Conservation (phyloP, 2,888 invertebrate species). For the Ectemnius cavifrons region DNA sequence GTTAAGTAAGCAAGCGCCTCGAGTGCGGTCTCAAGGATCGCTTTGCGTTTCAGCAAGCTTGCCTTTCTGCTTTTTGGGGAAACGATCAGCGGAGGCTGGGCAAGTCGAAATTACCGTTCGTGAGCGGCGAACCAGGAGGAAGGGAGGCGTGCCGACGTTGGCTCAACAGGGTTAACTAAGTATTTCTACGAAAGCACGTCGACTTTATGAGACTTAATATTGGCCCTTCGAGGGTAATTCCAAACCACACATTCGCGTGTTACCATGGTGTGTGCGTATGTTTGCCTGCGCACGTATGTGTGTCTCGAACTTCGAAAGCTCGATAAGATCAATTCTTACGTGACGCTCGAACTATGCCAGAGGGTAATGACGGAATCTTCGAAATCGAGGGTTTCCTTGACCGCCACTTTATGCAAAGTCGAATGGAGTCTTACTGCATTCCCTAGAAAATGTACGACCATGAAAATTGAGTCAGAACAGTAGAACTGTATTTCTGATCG, state of each 20-base stretch:
- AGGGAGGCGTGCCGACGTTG: neutral
- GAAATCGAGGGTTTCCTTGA: no score
- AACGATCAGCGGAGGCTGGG: constrained; percentile 29
- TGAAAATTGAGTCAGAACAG: no score
- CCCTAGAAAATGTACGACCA: no score
- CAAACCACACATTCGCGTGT: constrained; percentile 12
- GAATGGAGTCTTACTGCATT: no score
- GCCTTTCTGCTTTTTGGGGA: constrained; percentile 21
- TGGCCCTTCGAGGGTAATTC: constrained; percentile 71
- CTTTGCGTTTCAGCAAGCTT: neutral
- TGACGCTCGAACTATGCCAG: no score
- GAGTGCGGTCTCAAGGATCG: no score
- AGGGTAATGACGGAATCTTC: no score
- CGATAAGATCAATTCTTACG: constrained; percentile 66
- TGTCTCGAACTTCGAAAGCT: constrained; percentile 57
- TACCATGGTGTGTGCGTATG: constrained; percentile 8
- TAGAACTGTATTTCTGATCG: no score
- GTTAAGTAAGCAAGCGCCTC: no score
- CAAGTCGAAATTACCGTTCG: constrained; percentile 47
- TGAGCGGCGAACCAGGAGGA: constrained; percentile 38
- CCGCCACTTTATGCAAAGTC: no score
- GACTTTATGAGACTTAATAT: constrained; percentile 73
- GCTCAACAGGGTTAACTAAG: constrained; percentile 44
- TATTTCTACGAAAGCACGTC: constrained; percentile 69
- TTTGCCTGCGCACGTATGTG: constrained; percentile 24